Conservation (phyloP, 2,113 vertebrate species). For the Australoheros scitulus region DNA sequence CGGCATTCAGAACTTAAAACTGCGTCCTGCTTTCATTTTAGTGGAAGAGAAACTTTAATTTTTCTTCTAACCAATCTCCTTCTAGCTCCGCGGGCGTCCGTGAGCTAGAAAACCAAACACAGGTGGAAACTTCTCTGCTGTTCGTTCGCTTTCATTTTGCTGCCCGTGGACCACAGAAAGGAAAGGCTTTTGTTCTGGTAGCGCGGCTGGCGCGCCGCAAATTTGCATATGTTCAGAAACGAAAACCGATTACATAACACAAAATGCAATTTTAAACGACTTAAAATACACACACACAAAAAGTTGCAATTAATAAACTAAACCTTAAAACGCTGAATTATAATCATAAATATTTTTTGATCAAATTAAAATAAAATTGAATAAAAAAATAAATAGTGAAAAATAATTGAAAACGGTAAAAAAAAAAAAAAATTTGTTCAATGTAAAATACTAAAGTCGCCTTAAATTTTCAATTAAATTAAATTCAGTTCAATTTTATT, state of each 20-base stretch:
- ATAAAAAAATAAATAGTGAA: too few relatives aligned
- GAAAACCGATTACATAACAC: background rate
- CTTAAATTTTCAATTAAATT: background rate
- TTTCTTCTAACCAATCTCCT: background rate
- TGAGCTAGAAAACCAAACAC: background rate
- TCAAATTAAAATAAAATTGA: background rate
- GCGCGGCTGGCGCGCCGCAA: background rate
- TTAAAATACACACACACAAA: too few relatives aligned
- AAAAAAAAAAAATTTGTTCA: background rate
- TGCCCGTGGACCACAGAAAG: background rate
- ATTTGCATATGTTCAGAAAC: background rate
- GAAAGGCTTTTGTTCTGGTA: background rate
- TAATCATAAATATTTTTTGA: background rate
- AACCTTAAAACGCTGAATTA: background rate
- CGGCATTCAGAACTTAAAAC: background rate
- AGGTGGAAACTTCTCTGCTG: constrained; percentile 28
- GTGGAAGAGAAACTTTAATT: constrained; percentile 24
- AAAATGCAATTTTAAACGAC: background rate
- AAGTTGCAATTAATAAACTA: background rate
- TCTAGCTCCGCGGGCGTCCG: background rate
- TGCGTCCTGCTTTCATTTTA: constrained; percentile 34
- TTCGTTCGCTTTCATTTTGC: constrained; percentile 26
- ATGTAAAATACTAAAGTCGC: too few relatives aligned
- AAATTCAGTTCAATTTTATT: too few relatives aligned
- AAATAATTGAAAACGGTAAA: background rate